Percentiles rank a stretch among this genome's conserved stretches.
Conservation (phyloP, 2,113 vertebrate species). For the Toxostoma redivivum region DNA sequence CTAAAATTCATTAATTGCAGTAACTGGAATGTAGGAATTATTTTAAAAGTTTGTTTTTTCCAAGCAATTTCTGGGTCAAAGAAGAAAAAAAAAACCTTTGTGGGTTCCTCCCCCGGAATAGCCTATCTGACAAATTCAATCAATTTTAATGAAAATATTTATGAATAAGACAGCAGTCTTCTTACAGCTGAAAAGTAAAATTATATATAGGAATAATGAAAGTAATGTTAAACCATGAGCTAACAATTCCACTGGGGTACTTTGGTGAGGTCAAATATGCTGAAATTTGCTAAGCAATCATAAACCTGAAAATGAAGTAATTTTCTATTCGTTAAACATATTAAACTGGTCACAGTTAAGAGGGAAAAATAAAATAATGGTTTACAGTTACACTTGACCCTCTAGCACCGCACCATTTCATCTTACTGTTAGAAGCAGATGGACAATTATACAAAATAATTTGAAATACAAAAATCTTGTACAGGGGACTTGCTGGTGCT, state of each 20-base stretch:
- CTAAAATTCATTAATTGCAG: not conserved
- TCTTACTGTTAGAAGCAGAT: not conserved
- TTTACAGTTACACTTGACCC: not conserved
- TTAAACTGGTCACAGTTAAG: not conserved
- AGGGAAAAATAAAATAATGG: not conserved
- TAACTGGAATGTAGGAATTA: not conserved
- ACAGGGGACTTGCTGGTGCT: not conserved
- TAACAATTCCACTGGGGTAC: not conserved
- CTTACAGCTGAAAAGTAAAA: not conserved
- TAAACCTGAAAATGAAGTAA: not conserved
- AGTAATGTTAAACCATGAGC: not conserved
- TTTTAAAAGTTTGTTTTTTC: not conserved
- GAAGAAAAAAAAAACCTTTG: not conserved
- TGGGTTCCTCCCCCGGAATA: not conserved
- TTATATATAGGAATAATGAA: not conserved
- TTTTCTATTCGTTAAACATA: not conserved
- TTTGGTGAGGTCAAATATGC: accelerated
- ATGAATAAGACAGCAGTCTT: not conserved
- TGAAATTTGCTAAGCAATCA: not conserved
- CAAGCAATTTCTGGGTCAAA: not conserved
- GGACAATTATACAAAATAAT: not conserved
- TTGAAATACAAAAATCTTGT: not conserved
- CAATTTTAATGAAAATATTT: not conserved
- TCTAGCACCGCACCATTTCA: not conserved
- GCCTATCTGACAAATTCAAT: not conserved